Evolutionary conservation across 2,797 vertebrate species (phyloP), one percentile per base, ranked within the genome.

Genomic region (Sebastiscus albofasciatus): DNA sequence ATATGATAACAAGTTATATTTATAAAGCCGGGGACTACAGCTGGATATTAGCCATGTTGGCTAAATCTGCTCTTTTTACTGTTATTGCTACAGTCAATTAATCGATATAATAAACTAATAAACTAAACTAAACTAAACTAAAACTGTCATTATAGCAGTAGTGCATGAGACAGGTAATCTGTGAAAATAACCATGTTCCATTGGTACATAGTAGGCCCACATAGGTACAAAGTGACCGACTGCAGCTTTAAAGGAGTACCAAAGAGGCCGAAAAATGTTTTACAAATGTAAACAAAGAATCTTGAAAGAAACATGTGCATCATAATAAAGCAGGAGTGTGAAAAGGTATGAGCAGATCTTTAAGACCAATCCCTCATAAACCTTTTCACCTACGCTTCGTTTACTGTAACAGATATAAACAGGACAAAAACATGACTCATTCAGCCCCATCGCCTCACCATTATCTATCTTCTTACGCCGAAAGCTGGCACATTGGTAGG

Each of bases 401-500:
- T 52, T 27, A 26, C 18, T 26, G 7, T 10, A 14, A 54, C 49
- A 60, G 9, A 58, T 20, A 27, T 18, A 54, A 59, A 66, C 16
- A 18, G 18, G 2, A 46, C 8, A 22, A 20, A 61, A 70, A 67
- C 7, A n/a, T 2, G 2, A 31, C 5, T 49, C 2, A 33, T 29
- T 49, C 20, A 39, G 39, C n/a, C 9, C 6, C 0, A 1, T 13
- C 6, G 5, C 24, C 72, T 81, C 85, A 96, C 95, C 95, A 0
- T 90, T 90, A 5, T 92, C 89, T 65, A 82, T 89, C 73, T 84
- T 94, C 29, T 76, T 64, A 65, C 82, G 87, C 1, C 86, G 89
- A 12, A 69, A 72, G 34, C 83, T 94, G 61, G 95, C 95, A 72
- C 89, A 95, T 27, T 58, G 88, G 64, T 94, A 96, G 12, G 95